Percentiles rank a stretch among this genome's conserved stretches.
Conservation (phyloP, 2,113 vertebrate species). For the Pitta sordida region DNA sequence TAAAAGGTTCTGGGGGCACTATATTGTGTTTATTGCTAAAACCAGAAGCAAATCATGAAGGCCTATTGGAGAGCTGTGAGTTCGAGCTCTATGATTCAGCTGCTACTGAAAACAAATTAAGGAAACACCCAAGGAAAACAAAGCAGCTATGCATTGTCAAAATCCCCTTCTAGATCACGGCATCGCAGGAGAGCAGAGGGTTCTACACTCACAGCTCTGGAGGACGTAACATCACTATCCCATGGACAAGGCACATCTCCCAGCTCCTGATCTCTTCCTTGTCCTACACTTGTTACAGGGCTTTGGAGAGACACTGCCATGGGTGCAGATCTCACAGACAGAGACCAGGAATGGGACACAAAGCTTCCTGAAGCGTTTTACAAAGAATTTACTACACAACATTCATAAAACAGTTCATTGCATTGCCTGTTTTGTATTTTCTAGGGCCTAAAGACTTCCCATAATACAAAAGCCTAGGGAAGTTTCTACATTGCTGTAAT, state of each 20-base stretch:
- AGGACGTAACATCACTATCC: background rate
- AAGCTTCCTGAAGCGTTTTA: background rate
- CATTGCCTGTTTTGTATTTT: background rate
- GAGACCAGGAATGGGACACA: background rate
- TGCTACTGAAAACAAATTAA: background rate
- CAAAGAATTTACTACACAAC: background rate
- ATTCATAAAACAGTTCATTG: no score
- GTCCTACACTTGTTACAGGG: rapidly evolving
- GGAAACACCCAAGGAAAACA: background rate
- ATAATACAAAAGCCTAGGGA: background rate
- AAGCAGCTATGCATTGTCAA: background rate
- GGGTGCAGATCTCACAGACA: background rate
- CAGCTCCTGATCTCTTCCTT: background rate
- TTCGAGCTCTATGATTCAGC: background rate
- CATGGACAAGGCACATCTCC: rapidly evolving
- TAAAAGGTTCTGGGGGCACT: background rate
- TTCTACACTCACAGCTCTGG: background rate
- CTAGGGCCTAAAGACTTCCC: background rate
- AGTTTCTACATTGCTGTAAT: background rate
- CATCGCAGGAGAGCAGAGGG: background rate
- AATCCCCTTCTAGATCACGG: background rate
- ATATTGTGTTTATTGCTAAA: background rate
- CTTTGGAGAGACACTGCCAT: background rate
- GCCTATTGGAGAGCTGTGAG: rapidly evolving
- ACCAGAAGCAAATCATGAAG: background rate